phyloP scores from a whole-genome alignment of 2,797 vertebrate species.

The Typhlichthys subterraneus region DNA sequence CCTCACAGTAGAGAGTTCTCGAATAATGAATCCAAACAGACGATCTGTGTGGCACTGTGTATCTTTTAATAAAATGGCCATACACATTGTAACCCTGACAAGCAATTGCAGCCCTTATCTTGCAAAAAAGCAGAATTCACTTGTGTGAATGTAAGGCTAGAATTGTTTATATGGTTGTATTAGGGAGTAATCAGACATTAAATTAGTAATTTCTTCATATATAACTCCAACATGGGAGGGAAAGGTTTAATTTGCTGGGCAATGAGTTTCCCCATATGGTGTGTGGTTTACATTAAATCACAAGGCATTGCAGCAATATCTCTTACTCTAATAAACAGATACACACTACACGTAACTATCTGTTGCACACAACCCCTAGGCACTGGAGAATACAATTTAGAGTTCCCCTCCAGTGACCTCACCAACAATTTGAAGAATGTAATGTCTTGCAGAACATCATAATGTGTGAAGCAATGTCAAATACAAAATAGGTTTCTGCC shows the following conservation, averaged over 20 bases:
- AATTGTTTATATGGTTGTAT: slow-evolving; percentile 70
- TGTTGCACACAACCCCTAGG: slow-evolving; percentile 1
- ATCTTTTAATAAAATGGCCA: slow-evolving; percentile 68
- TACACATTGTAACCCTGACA: slow-evolving; percentile 45
- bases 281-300: slow-evolving; percentile 57
- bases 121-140: slow-evolving; percentile 49
- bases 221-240: slow-evolving; percentile 72
- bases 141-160: slow-evolving; percentile 53
- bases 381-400: slow-evolving; percentile 3
- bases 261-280: slow-evolving; percentile 62
- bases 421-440: slow-evolving; percentile 1
- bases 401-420: neutral
- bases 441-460: neutral
- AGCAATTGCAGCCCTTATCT: slow-evolving; percentile 59
- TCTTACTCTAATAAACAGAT: slow-evolving; percentile 39
- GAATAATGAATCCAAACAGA: slow-evolving; percentile 68
- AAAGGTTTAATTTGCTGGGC: slow-evolving; percentile 76
- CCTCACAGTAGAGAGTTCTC: slow-evolving; percentile 64
- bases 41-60: slow-evolving; percentile 54
- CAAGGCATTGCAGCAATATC: slow-evolving; percentile 34
- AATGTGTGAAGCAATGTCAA: too few relatives aligned
- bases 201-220: slow-evolving; percentile 77
- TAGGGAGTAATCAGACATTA: slow-evolving; percentile 76
- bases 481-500: too few relatives aligned
- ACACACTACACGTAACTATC: slow-evolving; percentile 3